Evolutionary conservation across 2,888 invertebrate genomes (phyloP), one percentile per base, ranked within the genome.

Genomic region (Prosopocoilus inquinatus): DNA sequence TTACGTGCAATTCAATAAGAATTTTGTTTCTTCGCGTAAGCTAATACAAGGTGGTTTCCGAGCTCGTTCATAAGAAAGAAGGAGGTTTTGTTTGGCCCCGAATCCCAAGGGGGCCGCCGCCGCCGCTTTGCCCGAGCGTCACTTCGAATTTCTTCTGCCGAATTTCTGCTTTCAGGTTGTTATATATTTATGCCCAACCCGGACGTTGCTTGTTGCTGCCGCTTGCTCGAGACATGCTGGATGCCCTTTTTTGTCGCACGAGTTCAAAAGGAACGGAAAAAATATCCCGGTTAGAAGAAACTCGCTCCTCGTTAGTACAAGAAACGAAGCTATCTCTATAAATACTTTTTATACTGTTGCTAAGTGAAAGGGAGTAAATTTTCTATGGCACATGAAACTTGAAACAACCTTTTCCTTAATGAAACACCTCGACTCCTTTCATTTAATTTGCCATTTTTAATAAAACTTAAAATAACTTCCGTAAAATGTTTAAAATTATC

Each of bases 121-220:
- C 57, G 39, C 39, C 15, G 55, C 41, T 50, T 56, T 54, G 57
- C 55, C 57, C 53, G 53, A 55, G 55, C 60, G 60, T 60, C 60
- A 60, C 58, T 53, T 55, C 47, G 57, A 58, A 60, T 60, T 60
- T 60, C 54, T 60, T 53, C 55, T 55, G 35, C 44, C 49, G 58
- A 60, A 58, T 59, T 59, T 59, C 51, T 41, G 43, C 45, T 34
- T 34, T 49, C 51, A 48, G 52, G 41, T 58, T 58, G 57, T 58
- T 60, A 60, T 60, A 60, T 60, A 60, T 60, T 60, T 60, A 60
- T 57, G 53, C 15, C 58, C 50, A 9, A 8, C 16, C 16, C 41
- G 41, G 41, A 41, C 16, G 13, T 16, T 12, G 41, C 41, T 41
- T 41, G 41, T 41, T 41, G 41, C 11, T 9, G 12, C 15, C n/a